Percentiles rank a stretch among this genome's conserved stretches.
Evolutionary conservation across 92 coral and sea anemone species (phyloP).

Genomic region (Nematostella vectensis): DNA sequence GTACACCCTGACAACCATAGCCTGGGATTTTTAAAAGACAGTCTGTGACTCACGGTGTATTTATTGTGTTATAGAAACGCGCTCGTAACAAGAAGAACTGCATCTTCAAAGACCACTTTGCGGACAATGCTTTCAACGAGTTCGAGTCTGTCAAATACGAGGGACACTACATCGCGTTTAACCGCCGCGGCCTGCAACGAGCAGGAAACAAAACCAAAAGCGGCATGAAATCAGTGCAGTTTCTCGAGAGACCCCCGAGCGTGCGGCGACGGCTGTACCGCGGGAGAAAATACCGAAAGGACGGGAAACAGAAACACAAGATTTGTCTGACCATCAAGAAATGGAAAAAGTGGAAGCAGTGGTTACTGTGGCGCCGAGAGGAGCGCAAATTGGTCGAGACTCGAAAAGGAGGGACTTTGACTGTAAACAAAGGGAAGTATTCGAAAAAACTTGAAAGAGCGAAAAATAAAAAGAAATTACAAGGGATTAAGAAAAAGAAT

Average conservation of each 20-base stretch:
- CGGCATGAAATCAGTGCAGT: slow-evolving; percentile 79
- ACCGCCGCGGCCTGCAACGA: slow-evolving; percentile 60
- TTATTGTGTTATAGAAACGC: slow-evolving; percentile 27
- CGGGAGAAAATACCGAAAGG: slow-evolving; percentile 33
- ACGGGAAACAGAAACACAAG: slow-evolving; percentile 16
- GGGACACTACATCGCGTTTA: slow-evolving; percentile 65
- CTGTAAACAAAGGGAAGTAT: no score
- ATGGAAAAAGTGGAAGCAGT: slow-evolving; percentile 68
- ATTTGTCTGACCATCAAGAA: slow-evolving; percentile 46
- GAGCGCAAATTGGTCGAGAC: slow-evolving; percentile 15
- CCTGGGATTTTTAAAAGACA: no score
- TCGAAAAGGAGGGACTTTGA: slow-evolving; percentile 5
- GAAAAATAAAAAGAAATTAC: slow-evolving; percentile 1
- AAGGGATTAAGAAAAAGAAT: no score
- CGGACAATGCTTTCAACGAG: slow-evolving; percentile 76
- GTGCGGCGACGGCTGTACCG: slow-evolving; percentile 37
- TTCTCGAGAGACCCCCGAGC: slow-evolving; percentile 72
- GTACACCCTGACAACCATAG: no score
- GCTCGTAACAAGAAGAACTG: slow-evolving; percentile 58
- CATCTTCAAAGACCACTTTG: slow-evolving; percentile 68
- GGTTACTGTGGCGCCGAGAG: slow-evolving; percentile 41
- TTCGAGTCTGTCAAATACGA: slow-evolving; percentile 62
- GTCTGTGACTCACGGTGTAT: background rate
- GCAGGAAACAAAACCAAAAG: slow-evolving; percentile 27
- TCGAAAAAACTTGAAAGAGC: background rate